Conservation (phyloP, 1,140 invertebrate genomes). For the Drosophila prosaltans region DNA sequence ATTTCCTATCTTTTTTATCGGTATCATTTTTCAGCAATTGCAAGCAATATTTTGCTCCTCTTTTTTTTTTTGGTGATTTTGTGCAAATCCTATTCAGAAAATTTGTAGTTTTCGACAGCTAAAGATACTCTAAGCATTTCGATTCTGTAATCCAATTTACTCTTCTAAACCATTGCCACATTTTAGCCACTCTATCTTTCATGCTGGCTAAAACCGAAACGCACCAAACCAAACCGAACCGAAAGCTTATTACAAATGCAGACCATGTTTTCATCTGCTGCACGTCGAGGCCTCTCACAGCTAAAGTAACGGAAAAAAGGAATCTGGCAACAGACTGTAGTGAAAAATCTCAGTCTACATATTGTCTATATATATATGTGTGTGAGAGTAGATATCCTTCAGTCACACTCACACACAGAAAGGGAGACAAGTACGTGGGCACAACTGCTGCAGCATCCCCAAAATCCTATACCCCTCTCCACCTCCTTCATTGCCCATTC, state of each 20-base stretch:
- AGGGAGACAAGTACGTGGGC: slow-evolving; percentile 3
- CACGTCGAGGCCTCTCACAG: slow-evolving; percentile 21
- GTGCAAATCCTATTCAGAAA: background rate
- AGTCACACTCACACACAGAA: background rate
- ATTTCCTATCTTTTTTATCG: background rate
- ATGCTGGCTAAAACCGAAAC: background rate
- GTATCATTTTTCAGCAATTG: background rate
- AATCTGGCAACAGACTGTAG: slow-evolving; percentile 41
- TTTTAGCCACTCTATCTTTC: slow-evolving; percentile 12
- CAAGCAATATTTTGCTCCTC: background rate
- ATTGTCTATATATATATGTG: background rate
- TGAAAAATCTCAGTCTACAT: slow-evolving; percentile 55
- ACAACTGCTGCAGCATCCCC: slow-evolving; percentile 18
- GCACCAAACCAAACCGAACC: background rate
- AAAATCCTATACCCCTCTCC: background rate
- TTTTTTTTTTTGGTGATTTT: background rate
- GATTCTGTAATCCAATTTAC: slow-evolving; percentile 11
- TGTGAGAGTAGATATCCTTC: background rate
- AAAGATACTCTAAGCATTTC: slow-evolving; percentile 3
- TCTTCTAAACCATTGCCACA: slow-evolving; percentile 7
- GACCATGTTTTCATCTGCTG: slow-evolving; percentile 55
- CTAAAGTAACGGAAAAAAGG: slow-evolving; percentile 2
- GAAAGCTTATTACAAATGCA: slow-evolving; percentile 68
- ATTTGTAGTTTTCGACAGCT: background rate
- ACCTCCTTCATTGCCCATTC: slow-evolving; percentile 5